Base-by-base conservation (phyloP, 2,797 vertebrate genomes). In the Chaenodraco wilsoni region DNA sequence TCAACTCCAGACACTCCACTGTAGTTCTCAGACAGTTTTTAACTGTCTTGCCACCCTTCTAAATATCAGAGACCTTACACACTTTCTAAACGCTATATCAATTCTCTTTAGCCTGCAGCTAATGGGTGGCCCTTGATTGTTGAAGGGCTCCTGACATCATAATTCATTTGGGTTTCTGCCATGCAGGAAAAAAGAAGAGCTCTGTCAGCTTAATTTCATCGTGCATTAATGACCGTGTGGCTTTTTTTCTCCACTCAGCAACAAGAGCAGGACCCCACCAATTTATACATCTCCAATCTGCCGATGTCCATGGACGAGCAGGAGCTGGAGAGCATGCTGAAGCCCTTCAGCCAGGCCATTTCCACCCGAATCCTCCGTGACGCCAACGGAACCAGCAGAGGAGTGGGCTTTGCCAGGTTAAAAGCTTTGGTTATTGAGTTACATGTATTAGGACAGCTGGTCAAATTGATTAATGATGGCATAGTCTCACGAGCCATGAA, bases 191-290 rank as follows among this genome's bases (percentile, higher is more conserved):
- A 76, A 63, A n/a, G 0, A 61, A 68, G 58, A 60, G 9, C 54
- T 27, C 19, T n/a, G 54, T 65, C 62, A 62, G 21, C 40, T 46
- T 43, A 4, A 54, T 31, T 7, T 76, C 31, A 40, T 74, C 23
- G 31, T 52, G 66, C 33, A 21, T 9, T 66, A 46, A 82, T 65
- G 15, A 19, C 50, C 37, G 31, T 0, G n/a, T 65, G 43, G 37
- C 45, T 63, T 75, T 48, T 82, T 75, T 48, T 82, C 17, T 58
- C 23, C 33, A 0, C 74, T 49, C 88, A 98, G 97, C 97, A 98
- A 96, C 97, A 98, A 92, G 97, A 99, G 79, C 97, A 98, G 92
- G 97, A 99, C 91, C 97, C 97, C 81, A 99, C 97, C 85, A 99
- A 98, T 87, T 85, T 98, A 62, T 99, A 99, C 92, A 97, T 98